Percentiles rank a stretch among this genome's conserved stretches.
phyloP scores from a whole-genome alignment of 2,113 vertebrate species.

The Colinus virginianus region DNA sequence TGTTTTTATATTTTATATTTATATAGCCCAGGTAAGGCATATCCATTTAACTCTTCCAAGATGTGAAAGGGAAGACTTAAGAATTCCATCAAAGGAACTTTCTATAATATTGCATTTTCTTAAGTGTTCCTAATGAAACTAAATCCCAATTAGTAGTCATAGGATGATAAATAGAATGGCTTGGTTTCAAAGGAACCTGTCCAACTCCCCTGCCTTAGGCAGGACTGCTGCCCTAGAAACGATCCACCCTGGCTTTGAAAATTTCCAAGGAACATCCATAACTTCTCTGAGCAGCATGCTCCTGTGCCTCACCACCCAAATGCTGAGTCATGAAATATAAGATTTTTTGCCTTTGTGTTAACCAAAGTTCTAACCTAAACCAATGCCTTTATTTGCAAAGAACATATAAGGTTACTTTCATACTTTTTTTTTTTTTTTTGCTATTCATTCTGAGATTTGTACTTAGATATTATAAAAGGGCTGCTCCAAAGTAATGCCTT shows the following conservation, averaged over 20 bases:
- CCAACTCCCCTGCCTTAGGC: no score
- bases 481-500: no score
- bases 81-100: background rate
- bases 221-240: no score
- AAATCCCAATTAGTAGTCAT: background rate
- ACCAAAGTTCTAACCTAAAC: background rate
- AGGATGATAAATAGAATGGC: no score
- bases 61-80: background rate
- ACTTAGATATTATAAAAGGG: background rate
- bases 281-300: no score
- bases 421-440: background rate
- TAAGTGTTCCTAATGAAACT: background rate
- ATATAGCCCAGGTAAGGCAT: background rate
- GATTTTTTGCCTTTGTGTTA: background rate
- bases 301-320: no score
- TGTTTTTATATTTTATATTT: background rate
- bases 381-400: background rate
- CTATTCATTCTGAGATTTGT: background rate
- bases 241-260: no score
- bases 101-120: background rate
- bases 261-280: no score
- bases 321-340: background rate
- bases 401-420: background rate
- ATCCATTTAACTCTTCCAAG: background rate
- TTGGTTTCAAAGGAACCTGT: no score